These are phyloP conservation scores for Danio kyathit DNA, from an alignment of 2,797 vertebrate genomes.

Conservation along the genomic window DNA sequence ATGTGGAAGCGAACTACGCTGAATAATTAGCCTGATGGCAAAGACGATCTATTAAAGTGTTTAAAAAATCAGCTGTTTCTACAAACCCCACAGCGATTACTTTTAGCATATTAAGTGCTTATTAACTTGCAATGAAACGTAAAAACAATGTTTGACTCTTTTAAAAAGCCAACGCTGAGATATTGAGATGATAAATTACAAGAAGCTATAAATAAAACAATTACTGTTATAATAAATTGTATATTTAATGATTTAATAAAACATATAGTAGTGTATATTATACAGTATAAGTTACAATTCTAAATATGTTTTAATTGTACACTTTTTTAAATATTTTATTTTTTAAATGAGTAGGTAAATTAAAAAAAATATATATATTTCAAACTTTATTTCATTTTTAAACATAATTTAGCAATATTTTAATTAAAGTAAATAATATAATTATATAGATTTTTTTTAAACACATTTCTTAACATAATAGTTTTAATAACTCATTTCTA, in stretches of 20 bases:
- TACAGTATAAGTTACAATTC: neutral
- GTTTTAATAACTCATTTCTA: too few species aligned
- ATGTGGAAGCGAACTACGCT: neutral
- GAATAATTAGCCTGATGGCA: slow-evolving; percentile 5
- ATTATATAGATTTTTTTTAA: too few species aligned
- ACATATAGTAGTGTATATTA: too few species aligned
- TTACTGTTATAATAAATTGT: neutral
- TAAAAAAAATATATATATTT: too few species aligned
- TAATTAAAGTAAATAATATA: too few species aligned
- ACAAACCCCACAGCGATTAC: neutral
- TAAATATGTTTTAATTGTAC: neutral
- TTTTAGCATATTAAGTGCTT: neutral
- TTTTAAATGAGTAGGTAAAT: too few species aligned
- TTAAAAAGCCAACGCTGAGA: slow-evolving; percentile 12
- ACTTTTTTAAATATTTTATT: too few species aligned
- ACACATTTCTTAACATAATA: too few species aligned
- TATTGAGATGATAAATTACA: neutral
- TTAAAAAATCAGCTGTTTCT: neutral
- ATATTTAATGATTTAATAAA: neutral
- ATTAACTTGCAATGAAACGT: slow-evolving; percentile 3
- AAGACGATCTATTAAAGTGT: too few species aligned
- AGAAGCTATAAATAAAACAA: neutral
- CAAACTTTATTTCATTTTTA: too few species aligned
- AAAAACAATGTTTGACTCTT: slow-evolving; percentile 24
- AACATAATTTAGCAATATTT: too few species aligned